Base-by-base conservation (phyloP, 2,113 vertebrate genomes). In the Ellobius talpinus region DNA sequence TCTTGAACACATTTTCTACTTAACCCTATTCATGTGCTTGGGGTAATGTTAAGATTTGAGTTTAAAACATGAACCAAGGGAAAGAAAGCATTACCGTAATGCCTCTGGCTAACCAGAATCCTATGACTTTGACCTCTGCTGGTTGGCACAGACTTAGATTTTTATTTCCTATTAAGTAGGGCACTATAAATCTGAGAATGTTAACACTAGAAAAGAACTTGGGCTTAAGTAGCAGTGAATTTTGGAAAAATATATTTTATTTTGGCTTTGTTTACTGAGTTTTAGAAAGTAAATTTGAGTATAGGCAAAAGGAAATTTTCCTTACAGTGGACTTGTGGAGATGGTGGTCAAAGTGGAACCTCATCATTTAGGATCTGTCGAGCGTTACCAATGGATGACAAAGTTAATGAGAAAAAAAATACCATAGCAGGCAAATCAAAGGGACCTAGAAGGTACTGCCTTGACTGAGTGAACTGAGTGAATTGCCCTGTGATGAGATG, bases 1-100 rank as follows among this genome's bases (percentile, higher is more conserved):
- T 96, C 85, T 92, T 93, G 58, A 95, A 85, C 82, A 70, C 52
- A 85, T 95, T 96, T 47, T 91, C 50, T 87, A 42, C 42, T 89
- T 93, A 94, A 87, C 26, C 36, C 58, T 77, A 72, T 7, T 93
- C 74, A 65, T 61, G 61, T 72, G 76, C 6, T 74, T 81, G 87
- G 55, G 77, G 45, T 58, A 94, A 63, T 90, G 19, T n/a, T 89
- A 85, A 87, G 33, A 70, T 92, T 47, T 87, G 65, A 87, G 92
- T 70, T 66, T 86, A 87, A 84, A 74, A 70, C 84, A 13, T 74
- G 10, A 31, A 29, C 12, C 0, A 14, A 90, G n/a, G 39, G 74
- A 86, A 97, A 65, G 63, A 63, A 90, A 94, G 93, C 36, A 2
- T 52, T 89, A 29, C 5, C 19, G 5, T n/a, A 76, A 23, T 94